Evolutionary conservation across 2,888 invertebrate species (phyloP).

Genomic region (Argyresthia albistria): DNA sequence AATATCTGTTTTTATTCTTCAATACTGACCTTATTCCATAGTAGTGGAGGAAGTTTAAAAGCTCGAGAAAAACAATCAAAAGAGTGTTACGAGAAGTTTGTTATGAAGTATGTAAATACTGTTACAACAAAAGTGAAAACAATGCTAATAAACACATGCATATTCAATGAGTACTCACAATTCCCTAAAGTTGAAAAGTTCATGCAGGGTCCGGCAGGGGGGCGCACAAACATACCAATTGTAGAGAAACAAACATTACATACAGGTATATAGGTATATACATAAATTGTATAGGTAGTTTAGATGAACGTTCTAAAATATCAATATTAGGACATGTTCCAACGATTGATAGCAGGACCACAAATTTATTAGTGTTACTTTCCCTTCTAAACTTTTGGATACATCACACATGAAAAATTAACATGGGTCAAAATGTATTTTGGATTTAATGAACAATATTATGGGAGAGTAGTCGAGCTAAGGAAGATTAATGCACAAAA

Average conservation of each 20-base stretch:
- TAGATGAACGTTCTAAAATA: too few species aligned
- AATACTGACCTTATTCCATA: too few species aligned
- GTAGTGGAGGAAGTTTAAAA: too few species aligned
- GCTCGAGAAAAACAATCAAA: too few species aligned
- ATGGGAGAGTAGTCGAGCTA: neutral
- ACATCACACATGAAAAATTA: neutral
- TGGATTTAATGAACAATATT: too few species aligned
- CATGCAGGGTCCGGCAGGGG: slow-evolving; percentile 60
- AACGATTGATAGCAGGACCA: too few species aligned
- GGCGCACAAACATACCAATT: slow-evolving; percentile 53
- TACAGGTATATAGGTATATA: too few species aligned
- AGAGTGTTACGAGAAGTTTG: too few species aligned
- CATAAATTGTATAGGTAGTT: too few species aligned
- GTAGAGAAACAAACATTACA: slow-evolving; percentile 21
- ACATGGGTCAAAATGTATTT: neutral
- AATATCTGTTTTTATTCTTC: too few species aligned
- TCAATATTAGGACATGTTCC: too few species aligned
- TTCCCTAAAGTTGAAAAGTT: slow-evolving; percentile 59
- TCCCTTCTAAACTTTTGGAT: neutral
- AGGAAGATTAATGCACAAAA: neutral
- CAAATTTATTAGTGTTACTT: neutral
- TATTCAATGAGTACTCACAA: slow-evolving; percentile 48
- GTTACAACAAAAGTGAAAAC: slow-evolving; percentile 5
- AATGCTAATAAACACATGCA: slow-evolving; percentile 10
- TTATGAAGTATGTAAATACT: too few species aligned